Evolutionary conservation across 2,797 vertebrate genomes (phyloP), one percentile per base, ranked within the genome.

Genomic region (Liparis tanakae): DNA sequence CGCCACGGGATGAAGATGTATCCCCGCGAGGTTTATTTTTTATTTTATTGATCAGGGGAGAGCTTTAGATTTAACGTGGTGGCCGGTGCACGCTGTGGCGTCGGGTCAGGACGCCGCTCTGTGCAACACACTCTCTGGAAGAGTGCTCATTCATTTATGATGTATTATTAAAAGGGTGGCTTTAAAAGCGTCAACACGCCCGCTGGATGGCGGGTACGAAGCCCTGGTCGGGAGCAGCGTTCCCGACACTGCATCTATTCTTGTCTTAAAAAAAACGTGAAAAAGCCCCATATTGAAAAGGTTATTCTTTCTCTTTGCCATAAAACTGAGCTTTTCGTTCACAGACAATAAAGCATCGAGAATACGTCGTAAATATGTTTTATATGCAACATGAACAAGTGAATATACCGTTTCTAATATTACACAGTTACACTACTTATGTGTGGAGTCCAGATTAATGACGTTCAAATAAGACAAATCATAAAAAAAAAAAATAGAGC

Each of bases 121-220:
- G 9, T 68, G 34, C 51, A 56, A 20, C 18, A 73, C 33, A 37
- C 34, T 20, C 53, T 64, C 61, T 20, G 8, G 57, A 57, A 66
- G 69, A 17, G 22, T 53, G 17, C 50, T 72, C 37, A 33, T 22
- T 53, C 51, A 59, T 67, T 54, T 64, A n/a, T 68, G 51, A 67
- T 74, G 55, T 15, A 1, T 55, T 74, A 58, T 25, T 3, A 55
- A 53, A 43, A 59, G 62, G 25, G 25, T 44, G 41, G 43, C 2
- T 30, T 30, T 30, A 30, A 30, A 30, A 30, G 4, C 25, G 25
- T 30, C 25, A 30, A 30, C 25, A 30, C 25, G 25, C 25, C 25
- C 25, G 4, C 4, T 30, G 25, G 25, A 30, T 30, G 25, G 25
- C 25, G 25, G 25, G 25, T 30, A 30, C 25, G 25, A 30, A 30